Evolutionary conservation across 2,888 invertebrate genomes (phyloP).

Genomic region (Trichogramma dendrolimi): DNA sequence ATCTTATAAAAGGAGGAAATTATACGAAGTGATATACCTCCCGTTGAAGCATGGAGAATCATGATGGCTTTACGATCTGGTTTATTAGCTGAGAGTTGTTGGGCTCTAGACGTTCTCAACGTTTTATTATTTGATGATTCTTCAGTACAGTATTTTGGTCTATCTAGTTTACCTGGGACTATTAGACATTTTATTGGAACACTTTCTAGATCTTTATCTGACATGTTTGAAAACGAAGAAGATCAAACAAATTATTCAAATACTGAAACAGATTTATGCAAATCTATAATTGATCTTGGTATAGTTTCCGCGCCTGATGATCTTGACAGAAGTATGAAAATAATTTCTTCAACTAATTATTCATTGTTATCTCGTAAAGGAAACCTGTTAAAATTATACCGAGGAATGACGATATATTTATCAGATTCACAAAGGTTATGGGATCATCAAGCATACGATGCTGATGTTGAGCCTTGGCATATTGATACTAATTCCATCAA

Average conservation of each 20-base stretch:
- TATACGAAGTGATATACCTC: conserved; percentile 81
- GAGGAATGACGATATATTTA: conserved; percentile 72
- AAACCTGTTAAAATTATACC: conserved; percentile 72
- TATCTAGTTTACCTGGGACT: conserved; percentile 90
- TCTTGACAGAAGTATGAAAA: conserved; percentile 63
- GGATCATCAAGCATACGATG: conserved; percentile 66
- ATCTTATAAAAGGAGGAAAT: conserved; percentile 77
- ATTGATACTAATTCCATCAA: conserved; percentile 62
- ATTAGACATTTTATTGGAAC: conserved; percentile 85
- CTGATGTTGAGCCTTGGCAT: conserved; percentile 72
- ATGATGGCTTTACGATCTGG: conserved; percentile 98
- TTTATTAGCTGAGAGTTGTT: conserved; percentile 90
- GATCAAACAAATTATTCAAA: conserved; percentile 51
- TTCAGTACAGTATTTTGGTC: conserved; percentile 82
- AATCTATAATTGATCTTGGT: conserved; percentile 60
- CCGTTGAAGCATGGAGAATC: conserved; percentile 94
- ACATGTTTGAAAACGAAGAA: conserved; percentile 73
- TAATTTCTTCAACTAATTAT: conserved; percentile 74
- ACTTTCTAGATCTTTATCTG: conserved; percentile 85
- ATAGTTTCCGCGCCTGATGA: conserved; percentile 62
- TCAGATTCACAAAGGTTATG: conserved; percentile 72
- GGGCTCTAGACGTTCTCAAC: conserved; percentile 96
- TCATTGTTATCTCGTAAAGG: conserved; percentile 80
- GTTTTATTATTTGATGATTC: conserved; percentile 94
- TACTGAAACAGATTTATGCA: conserved; percentile 38